These are phyloP conservation scores for Heliornis fulica DNA, from an alignment of 2,113 vertebrate genomes.

Conservation along the genomic window DNA sequence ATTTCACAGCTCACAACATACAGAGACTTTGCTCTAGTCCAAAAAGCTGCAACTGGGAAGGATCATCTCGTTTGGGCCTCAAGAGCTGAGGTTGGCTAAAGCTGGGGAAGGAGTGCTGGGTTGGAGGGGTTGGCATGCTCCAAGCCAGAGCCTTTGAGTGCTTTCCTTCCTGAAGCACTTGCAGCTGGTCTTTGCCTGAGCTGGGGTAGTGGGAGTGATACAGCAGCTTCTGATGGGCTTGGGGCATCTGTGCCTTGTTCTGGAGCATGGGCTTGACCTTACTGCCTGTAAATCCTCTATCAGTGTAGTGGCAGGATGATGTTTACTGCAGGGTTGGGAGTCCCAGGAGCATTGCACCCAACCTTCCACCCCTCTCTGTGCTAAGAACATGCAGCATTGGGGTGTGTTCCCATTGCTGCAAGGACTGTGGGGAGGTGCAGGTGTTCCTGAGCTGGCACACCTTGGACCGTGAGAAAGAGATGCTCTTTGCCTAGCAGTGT, in stretches of 20 bases:
- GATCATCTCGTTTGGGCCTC: neutral
- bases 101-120: neutral
- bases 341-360: neutral
- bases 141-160: neutral
- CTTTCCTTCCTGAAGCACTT: neutral
- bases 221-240: neutral
- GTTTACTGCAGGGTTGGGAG: neutral
- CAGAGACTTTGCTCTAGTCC: neutral
- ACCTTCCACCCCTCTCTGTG: rapidly evolving
- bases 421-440: neutral
- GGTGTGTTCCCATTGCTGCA: neutral
- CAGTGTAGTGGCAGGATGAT: neutral
- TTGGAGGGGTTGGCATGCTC: neutral
- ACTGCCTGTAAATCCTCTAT: neutral
- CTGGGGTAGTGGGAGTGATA: neutral
- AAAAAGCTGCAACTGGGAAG: neutral
- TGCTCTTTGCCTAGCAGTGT: rapidly evolving
- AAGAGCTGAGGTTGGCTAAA: neutral
- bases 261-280: neutral
- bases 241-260: neutral
- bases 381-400: neutral
- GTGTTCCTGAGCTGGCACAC: neutral
- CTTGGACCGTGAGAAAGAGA: rapidly evolving
- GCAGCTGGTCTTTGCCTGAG: neutral
- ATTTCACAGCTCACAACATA: neutral